Evolutionary conservation across 2,797 vertebrate species (phyloP).

Genomic region (Chloroceryle inda): DNA sequence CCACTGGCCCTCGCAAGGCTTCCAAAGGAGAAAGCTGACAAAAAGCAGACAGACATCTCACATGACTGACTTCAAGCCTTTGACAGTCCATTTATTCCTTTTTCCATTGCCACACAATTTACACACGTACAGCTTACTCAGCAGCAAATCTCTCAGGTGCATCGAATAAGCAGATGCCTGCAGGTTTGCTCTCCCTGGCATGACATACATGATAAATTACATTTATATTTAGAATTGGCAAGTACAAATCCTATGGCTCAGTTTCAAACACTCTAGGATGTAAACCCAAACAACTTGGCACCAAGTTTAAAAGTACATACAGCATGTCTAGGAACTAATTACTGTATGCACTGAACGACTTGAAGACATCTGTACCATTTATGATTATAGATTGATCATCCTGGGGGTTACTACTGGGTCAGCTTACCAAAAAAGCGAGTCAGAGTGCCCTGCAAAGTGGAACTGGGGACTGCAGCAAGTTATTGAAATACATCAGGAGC

Average conservation of each 20-base stretch:
- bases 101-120: conserved; percentile 40
- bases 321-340: conserved; percentile 18
- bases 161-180: background rate
- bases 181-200: conserved; percentile 43
- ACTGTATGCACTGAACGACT: conserved; percentile 24
- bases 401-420: background rate
- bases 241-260: conserved; percentile 46
- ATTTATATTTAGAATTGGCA: conserved; percentile 66
- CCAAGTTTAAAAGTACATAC: conserved; percentile 45
- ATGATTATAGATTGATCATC: background rate
- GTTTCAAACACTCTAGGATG: conserved; percentile 21
- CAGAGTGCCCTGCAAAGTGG: background rate
- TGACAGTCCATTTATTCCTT: conserved; percentile 63
- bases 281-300: conserved; percentile 57
- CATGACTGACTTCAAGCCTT: background rate
- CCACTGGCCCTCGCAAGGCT: background rate
- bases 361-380: conserved; percentile 26
- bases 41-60: background rate
- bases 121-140: background rate
- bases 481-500: background rate
- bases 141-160: conserved; percentile 44
- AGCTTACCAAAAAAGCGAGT: background rate
- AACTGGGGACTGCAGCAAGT: background rate
- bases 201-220: conserved; percentile 19
- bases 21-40: background rate